phyloP scores from a whole-genome alignment of 2,113 vertebrate species.

The Alectura lathami region DNA sequence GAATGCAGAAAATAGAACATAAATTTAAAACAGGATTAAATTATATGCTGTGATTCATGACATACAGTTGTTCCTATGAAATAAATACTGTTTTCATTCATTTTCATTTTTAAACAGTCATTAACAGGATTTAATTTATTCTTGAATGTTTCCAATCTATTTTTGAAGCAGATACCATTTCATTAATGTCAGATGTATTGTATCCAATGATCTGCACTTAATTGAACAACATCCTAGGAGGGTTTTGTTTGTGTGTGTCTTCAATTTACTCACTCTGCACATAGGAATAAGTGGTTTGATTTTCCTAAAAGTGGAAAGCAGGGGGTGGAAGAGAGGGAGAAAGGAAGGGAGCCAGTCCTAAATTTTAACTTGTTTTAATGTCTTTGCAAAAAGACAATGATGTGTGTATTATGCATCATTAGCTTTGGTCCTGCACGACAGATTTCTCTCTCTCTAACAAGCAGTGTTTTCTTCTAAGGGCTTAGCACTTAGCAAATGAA shows the following conservation, averaged over 20 bases:
- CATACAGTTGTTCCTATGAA: background rate
- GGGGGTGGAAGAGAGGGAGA: background rate
- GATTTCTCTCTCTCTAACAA: constrained; percentile 70
- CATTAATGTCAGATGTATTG: constrained; percentile 64
- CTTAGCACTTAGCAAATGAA: constrained; percentile 76
- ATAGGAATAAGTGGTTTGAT: constrained; percentile 49
- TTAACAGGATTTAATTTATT: constrained; percentile 55
- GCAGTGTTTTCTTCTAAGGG: constrained; percentile 68
- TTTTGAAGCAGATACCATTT: constrained; percentile 60
- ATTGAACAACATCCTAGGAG: constrained; percentile 50
- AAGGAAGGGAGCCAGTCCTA: constrained; percentile 40
- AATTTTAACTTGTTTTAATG: constrained; percentile 57
- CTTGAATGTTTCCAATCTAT: constrained; percentile 57
- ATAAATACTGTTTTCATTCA: constrained; percentile 45
- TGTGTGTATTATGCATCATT: constrained; percentile 60
- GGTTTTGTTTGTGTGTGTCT: constrained; percentile 54
- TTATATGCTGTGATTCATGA: background rate
- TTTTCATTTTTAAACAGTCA: constrained; percentile 57
- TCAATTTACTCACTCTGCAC: constrained; percentile 54
- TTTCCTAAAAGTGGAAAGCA: constrained; percentile 35
- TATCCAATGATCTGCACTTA: constrained; percentile 54
- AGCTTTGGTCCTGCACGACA: constrained; percentile 46
- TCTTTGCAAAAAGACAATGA: constrained; percentile 47
- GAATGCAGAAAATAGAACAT: background rate
- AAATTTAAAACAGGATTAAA: constrained; percentile 13